These are phyloP conservation scores for Hylaeus anthracinus DNA, from an alignment of 1,140 invertebrate genomes.

Conservation along the genomic window DNA sequence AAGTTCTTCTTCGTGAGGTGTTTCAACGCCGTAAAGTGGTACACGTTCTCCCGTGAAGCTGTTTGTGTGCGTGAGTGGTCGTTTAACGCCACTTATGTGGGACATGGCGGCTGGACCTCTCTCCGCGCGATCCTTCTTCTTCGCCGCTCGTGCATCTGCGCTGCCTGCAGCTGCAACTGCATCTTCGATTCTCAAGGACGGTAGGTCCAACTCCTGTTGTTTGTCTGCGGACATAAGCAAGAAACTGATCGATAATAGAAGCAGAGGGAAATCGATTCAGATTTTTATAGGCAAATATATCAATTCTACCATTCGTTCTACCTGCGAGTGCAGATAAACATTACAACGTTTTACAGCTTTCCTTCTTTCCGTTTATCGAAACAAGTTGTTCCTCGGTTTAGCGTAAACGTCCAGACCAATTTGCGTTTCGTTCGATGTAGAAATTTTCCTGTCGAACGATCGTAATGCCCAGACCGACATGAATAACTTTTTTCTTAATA, in stretches of 20 bases:
- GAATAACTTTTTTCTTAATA: no score
- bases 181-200: conserved; percentile 91
- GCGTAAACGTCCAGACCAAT: no score
- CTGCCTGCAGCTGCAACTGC: conserved; percentile 81
- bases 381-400: no score
- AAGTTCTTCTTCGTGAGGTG: conserved; percentile 92
- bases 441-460: background rate
- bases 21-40: conserved; percentile 95
- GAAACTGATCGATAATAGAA: background rate
- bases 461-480: no score
- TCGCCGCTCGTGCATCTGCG: conserved; percentile 78
- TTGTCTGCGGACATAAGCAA: conserved; percentile 86
- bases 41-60: conserved; percentile 94
- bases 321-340: no score
- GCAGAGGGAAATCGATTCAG: no score
- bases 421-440: background rate
- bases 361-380: no score
- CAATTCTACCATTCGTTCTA: background rate
- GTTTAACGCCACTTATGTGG: conserved; percentile 94
- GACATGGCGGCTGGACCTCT: conserved; percentile 88
- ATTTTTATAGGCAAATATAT: no score
- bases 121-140: conserved; percentile 85
- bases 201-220: conserved; percentile 97
- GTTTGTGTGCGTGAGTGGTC: conserved; percentile 92
- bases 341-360: no score